These are phyloP conservation scores for Kryptolebias marmoratus DNA, from an alignment of 2,113 vertebrate genomes.

Conservation along the genomic window DNA sequence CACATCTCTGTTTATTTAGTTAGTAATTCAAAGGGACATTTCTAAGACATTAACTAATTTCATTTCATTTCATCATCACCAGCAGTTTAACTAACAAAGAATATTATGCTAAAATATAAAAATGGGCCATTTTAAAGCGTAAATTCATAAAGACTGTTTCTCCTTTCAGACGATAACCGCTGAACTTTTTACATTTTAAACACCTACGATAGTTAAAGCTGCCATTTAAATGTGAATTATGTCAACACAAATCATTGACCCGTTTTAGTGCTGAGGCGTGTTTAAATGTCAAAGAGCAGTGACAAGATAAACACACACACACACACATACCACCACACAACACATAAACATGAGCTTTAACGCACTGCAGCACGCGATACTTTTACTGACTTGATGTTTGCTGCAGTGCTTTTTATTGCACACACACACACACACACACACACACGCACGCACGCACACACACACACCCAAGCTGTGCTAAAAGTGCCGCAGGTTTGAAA, in stretches of 20 bases:
- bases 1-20: too few species aligned
- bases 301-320: constrained; percentile 10
- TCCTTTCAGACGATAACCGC: not conserved
- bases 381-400: not conserved
- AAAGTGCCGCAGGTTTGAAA: not conserved
- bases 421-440: not conserved
- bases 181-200: not conserved
- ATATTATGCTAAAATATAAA: too few species aligned
- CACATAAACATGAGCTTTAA: not conserved
- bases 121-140: too few species aligned
- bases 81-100: too few species aligned
- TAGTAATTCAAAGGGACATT: too few species aligned
- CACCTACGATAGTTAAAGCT: constrained; percentile 21
- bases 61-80: too few species aligned
- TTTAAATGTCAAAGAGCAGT: not conserved
- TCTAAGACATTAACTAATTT: too few species aligned
- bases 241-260: constrained; percentile 14
- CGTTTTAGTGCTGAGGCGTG: not conserved
- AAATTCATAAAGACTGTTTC: too few species aligned
- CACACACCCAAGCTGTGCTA: not conserved
- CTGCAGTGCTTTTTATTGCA: not conserved
- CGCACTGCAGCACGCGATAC: not conserved
- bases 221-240: constrained; percentile 7
- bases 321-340: not conserved
- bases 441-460: not conserved